Conservation (phyloP, 2,797 vertebrate species). For the Rhynchotus rufescens region DNA sequence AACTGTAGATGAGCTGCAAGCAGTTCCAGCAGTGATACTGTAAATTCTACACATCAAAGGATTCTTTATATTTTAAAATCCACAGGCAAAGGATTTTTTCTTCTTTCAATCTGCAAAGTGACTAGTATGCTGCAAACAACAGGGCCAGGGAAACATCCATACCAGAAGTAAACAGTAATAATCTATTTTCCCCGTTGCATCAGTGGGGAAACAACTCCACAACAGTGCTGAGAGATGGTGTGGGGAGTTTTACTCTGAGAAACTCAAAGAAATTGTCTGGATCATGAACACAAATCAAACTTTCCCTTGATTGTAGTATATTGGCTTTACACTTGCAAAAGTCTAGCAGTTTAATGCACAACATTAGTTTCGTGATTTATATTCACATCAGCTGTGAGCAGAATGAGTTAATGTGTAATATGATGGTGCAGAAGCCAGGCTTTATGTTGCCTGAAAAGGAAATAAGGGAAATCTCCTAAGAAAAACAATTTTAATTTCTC, state of each 20-base stretch:
- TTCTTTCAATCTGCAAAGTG: neutral
- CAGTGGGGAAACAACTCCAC: neutral
- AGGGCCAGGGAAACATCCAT: neutral
- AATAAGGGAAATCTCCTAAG: neutral
- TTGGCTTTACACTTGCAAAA: neutral
- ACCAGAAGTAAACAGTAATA: neutral
- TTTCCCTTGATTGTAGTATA: neutral
- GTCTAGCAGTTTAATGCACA: neutral
- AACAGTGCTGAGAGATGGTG: neutral
- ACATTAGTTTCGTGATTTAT: neutral
- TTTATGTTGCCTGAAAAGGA: neutral
- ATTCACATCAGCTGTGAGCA: neutral
- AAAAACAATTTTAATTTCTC: neutral
- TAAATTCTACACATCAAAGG: neutral
- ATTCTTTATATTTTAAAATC: neutral
- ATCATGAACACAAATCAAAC: neutral
- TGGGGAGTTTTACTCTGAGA: neutral
- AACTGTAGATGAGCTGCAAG: neutral
- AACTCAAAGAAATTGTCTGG: neutral
- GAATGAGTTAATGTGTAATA: neutral
- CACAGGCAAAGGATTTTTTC: neutral
- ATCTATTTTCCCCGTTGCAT: neutral
- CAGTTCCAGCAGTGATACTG: neutral
- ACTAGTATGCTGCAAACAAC: neutral
- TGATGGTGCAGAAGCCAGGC: neutral